These are phyloP conservation scores for Mastacembelus armatus DNA, from an alignment of 2,797 vertebrate genomes.

Conservation along the genomic window DNA sequence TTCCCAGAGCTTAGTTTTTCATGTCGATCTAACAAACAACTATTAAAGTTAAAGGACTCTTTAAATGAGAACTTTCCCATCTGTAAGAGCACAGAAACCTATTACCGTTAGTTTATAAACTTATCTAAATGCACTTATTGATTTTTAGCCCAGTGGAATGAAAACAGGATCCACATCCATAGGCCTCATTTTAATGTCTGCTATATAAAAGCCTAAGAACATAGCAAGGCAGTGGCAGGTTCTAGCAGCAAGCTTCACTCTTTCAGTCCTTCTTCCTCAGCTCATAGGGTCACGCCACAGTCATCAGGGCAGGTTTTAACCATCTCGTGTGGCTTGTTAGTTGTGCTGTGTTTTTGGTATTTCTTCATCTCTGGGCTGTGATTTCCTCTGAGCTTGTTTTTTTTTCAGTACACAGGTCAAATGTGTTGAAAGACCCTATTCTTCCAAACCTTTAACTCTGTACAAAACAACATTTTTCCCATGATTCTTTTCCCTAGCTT, in stretches of 20 bases:
- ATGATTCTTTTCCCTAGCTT: neutral
- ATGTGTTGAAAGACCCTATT: conserved; percentile 26
- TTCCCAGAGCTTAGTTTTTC: conserved; percentile 10
- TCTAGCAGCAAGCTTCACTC: conserved; percentile 31
- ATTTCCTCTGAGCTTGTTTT: conserved; percentile 27
- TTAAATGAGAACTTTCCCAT: conserved; percentile 4
- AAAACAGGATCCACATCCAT: conserved; percentile 39
- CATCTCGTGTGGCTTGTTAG: conserved; percentile 21
- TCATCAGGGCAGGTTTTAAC: conserved; percentile 28
- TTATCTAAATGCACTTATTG: conserved; percentile 55
- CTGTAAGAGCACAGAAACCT: conserved; percentile 11
- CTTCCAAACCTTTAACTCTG: conserved; percentile 5
- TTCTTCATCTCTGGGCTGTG: conserved; percentile 16
- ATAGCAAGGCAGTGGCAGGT: neutral
- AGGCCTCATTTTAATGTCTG: conserved; percentile 22
- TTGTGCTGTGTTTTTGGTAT: conserved; percentile 18
- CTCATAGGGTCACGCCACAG: conserved; percentile 39
- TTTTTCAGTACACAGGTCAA: neutral
- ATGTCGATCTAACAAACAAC: conserved; percentile 17
- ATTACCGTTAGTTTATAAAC: conserved; percentile 35
- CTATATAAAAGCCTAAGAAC: conserved; percentile 38
- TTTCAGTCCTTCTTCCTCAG: conserved; percentile 35
- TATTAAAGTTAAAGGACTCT: conserved; percentile 37
- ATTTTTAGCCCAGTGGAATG: conserved; percentile 52
- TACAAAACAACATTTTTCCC: neutral